phyloP scores from a whole-genome alignment of 2,797 vertebrate species.

The Sciaenops ocellatus region DNA sequence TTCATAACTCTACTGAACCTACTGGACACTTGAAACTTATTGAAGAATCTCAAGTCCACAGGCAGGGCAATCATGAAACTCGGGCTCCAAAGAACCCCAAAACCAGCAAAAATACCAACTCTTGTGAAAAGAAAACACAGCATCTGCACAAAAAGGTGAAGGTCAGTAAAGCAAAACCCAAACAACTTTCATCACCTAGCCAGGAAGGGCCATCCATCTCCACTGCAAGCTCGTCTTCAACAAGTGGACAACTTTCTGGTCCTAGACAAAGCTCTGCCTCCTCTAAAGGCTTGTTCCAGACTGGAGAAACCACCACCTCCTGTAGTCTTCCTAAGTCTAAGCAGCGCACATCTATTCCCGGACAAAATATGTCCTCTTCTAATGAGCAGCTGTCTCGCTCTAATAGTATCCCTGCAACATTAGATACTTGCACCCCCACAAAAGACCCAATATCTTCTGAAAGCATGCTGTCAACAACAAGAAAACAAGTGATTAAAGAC shows the following conservation, averaged over 20 bases:
- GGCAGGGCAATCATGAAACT: background rate
- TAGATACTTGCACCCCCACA: too few relatives aligned
- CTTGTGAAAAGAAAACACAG: background rate
- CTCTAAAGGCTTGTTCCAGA: background rate
- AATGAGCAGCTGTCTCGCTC: background rate
- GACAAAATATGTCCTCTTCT: background rate
- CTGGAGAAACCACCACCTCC: background rate
- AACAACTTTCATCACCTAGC: background rate
- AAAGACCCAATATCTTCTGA: background rate
- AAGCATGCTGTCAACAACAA: background rate
- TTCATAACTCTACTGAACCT: background rate
- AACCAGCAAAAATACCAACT: background rate
- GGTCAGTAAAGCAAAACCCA: fast-evolving
- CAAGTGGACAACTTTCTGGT: background rate
- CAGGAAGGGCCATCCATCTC: background rate
- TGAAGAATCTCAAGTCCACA: background rate
- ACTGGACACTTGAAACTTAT: background rate
- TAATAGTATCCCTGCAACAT: background rate
- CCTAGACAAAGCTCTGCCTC: background rate
- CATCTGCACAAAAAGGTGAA: background rate
- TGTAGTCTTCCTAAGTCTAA: background rate
- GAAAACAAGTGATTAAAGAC: background rate
- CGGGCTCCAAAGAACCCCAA: fast-evolving
- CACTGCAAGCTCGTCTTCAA: background rate
- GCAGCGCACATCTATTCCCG: background rate